A percentile compares a stretch with the other conserved stretches of the same genome.
Evolutionary conservation across 2,888 invertebrate genomes (phyloP).

Genomic region (Agonopterix heracliana): DNA sequence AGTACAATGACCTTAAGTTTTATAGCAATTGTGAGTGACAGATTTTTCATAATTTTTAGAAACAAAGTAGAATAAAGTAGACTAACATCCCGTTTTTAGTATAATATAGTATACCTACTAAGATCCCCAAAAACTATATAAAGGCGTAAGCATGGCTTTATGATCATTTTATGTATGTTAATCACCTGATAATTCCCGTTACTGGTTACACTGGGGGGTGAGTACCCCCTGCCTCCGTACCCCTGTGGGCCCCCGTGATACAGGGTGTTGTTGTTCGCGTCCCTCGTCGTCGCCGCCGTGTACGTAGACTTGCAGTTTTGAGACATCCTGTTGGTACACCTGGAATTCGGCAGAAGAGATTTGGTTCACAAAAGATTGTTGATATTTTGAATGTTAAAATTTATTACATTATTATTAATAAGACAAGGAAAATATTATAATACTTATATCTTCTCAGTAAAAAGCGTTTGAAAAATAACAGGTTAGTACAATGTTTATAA

Average conservation of each 20-base stretch:
- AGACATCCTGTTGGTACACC: constrained; percentile 55
- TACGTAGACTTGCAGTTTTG: constrained; percentile 76
- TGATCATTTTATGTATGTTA: not conserved
- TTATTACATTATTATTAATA: not conserved
- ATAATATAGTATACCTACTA: too few species aligned
- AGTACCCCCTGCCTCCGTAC: constrained; percentile 51
- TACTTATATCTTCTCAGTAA: too few species aligned
- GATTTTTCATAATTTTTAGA: too few species aligned
- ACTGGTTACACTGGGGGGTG: constrained; percentile 44
- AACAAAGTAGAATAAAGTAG: too few species aligned
- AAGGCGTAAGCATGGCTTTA: not conserved
- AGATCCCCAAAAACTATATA: too few species aligned
- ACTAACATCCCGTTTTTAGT: too few species aligned
- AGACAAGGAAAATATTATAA: too few species aligned
- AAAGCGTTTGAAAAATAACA: too few species aligned
- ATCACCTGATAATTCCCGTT: constrained; percentile 57
- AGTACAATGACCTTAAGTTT: too few species aligned
- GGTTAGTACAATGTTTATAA: too few species aligned
- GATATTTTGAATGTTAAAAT: not conserved
- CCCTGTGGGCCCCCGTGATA: constrained; percentile 57
- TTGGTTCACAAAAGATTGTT: too few species aligned
- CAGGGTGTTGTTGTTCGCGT: constrained; percentile 77
- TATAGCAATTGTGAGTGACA: too few species aligned
- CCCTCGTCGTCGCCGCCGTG: constrained; percentile 66
- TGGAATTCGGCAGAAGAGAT: constrained; percentile 16